A percentile compares a stretch with the other conserved stretches of the same genome.
These are phyloP conservation scores for Clivina fossor DNA, from an alignment of 2,888 invertebrate species.

Conservation along the genomic window DNA sequence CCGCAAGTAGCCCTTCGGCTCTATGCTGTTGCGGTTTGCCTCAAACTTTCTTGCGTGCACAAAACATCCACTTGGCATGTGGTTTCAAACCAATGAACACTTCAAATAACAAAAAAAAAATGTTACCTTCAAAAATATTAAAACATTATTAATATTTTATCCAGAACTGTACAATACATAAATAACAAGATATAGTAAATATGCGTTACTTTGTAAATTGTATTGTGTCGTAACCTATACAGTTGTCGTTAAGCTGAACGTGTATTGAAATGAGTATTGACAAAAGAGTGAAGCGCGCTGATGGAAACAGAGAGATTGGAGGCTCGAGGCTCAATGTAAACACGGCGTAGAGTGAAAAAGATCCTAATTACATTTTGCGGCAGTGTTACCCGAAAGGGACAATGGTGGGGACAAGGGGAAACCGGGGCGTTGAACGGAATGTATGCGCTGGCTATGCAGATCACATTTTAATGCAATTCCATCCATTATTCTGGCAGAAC, in stretches of 20 bases:
- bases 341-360: slow-evolving; percentile 37
- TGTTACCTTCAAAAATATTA: too few species aligned
- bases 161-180: too few species aligned
- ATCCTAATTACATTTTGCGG: slow-evolving; percentile 41
- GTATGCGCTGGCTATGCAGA: slow-evolving; percentile 55
- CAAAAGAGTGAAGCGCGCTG: slow-evolving; percentile 33
- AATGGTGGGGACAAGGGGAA: slow-evolving; percentile 16
- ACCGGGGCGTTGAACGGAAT: slow-evolving; percentile 37
- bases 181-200: background rate
- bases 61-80: too few species aligned
- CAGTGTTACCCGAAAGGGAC: slow-evolving; percentile 10
- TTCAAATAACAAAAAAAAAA: too few species aligned
- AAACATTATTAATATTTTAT: too few species aligned
- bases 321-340: slow-evolving; percentile 28
- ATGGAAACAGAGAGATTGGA: slow-evolving; percentile 31
- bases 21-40: slow-evolving; percentile 3
- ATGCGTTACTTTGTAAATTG: background rate
- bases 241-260: slow-evolving; percentile 15
- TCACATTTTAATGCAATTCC: slow-evolving; percentile 59
- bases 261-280: slow-evolving; percentile 32
- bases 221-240: too few species aligned
- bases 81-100: too few species aligned
- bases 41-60: slow-evolving; percentile 7
- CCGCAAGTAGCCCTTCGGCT: slow-evolving; percentile 11
- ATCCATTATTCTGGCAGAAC: slow-evolving; percentile 54